Evolutionary conservation across 2,888 invertebrate genomes (phyloP), one percentile per base, ranked within the genome.

Genomic region (Mystacides longicornis): DNA sequence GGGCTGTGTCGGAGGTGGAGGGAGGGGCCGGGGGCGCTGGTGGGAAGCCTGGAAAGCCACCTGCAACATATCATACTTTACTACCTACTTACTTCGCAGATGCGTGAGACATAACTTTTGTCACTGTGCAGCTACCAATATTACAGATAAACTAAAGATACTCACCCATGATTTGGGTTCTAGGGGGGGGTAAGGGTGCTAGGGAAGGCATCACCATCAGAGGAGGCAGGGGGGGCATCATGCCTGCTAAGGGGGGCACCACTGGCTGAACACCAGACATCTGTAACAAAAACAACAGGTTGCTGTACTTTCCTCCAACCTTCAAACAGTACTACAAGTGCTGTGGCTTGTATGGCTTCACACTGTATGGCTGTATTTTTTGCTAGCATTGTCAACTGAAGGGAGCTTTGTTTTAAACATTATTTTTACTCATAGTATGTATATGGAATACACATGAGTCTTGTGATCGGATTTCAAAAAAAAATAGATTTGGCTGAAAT

Each of bases 131-230:
- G n/a, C n/a, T n/a, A n/a, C n/a, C n/a, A n/a, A n/a, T n/a, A n/a
- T n/a, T n/a, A n/a, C n/a, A n/a, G n/a, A n/a, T n/a, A n/a, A 14
- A 52, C 27, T 42, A 50, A 48, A 49, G 23, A 49, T 2, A 64
- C 68, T 59, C 67, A 73, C 73, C 71, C 67, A 73, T 71, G 66
- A 73, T 70, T n/a, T 70, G 69, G 3, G 73, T 68, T 37, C 57
- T 50, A 7, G 51, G 60, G 3, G 60, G 51, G 49, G 57, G 58
- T 3, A 37, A n/a, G 16, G 57, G 57, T n/a, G 54, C 23, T 53
- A 60, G 52, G 53, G 56, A 70, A 31, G 61, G 53, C 61, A 61
- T 61, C n/a, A 61, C 61, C 61, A 61, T 61, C 23, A 61, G 52
- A 16, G 61, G 57, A n/a, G 61, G 57, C 50, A 60, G 58, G 18